These are phyloP conservation scores for Cheirogaleus major DNA, from an alignment of 2,797 vertebrate genomes.

Conservation along the genomic window DNA sequence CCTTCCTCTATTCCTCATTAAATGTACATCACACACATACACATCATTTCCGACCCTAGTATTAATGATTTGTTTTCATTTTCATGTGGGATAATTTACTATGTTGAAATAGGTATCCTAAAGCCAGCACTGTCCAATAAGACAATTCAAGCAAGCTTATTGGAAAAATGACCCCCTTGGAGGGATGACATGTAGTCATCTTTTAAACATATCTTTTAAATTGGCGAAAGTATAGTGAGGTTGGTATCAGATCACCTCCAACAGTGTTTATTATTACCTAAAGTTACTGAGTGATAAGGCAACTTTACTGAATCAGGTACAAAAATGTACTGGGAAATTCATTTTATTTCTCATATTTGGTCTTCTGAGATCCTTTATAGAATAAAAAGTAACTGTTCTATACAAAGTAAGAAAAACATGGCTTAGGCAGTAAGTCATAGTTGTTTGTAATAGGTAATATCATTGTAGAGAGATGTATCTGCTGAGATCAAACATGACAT, in stretches of 20 bases:
- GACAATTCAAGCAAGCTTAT: background rate
- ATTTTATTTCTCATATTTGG: background rate
- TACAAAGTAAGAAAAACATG: background rate
- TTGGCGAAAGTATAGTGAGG: no score
- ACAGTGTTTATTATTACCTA: background rate
- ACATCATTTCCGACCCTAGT: background rate
- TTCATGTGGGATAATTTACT: background rate
- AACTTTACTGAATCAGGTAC: background rate
- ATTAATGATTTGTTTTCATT: background rate
- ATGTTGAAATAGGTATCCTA: background rate
- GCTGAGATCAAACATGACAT: background rate
- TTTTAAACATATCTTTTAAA: background rate
- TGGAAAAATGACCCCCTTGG: background rate
- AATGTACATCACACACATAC: background rate
- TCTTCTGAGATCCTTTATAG: background rate
- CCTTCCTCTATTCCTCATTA: background rate
- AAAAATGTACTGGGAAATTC: background rate
- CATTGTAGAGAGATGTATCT: background rate
- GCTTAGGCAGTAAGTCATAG: background rate
- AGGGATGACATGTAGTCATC: background rate
- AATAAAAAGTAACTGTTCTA: background rate
- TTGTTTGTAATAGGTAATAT: background rate
- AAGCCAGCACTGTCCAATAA: background rate
- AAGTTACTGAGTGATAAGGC: background rate
- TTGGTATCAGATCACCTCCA: background rate